phyloP scores from a whole-genome alignment of 2,888 invertebrate genomes.

The Lasioglossum figueresi region DNA sequence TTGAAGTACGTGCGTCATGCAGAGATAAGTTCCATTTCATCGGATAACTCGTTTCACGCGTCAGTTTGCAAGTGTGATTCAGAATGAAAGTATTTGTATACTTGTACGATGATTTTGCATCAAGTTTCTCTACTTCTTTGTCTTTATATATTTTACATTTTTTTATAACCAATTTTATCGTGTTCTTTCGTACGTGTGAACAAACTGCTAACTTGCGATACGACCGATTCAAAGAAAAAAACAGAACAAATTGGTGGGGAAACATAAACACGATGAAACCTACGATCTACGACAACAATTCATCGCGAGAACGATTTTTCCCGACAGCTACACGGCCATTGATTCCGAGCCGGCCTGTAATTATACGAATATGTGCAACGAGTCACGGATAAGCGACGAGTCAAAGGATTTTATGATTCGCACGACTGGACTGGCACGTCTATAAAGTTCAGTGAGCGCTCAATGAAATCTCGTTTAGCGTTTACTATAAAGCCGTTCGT shows the following conservation, averaged over 20 bases:
- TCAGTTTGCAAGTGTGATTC: neutral
- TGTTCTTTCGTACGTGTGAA: neutral
- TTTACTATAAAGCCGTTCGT: slow-evolving; percentile 51
- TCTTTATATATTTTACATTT: neutral
- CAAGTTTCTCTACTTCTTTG: no score
- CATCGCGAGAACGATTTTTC: neutral
- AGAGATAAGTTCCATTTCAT: neutral
- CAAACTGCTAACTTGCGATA: neutral
- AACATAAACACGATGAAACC: neutral
- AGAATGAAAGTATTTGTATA: neutral
- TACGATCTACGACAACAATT: neutral
- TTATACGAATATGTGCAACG: slow-evolving; percentile 2
- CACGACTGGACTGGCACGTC: slow-evolving; percentile 62
- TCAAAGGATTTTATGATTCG: slow-evolving; percentile 65
- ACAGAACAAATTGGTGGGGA: accelerated
- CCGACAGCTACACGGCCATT: neutral
- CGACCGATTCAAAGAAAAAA: neutral
- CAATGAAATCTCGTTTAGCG: slow-evolving; percentile 56
- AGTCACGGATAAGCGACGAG: slow-evolving; percentile 22
- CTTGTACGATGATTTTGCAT: neutral
- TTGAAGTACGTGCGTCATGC: neutral
- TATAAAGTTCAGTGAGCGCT: slow-evolving; percentile 47
- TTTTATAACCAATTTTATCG: neutral
- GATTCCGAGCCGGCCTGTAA: slow-evolving; percentile 6
- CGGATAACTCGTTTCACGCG: neutral